Conservation (phyloP, 1,140 invertebrate species). For the Brachionus rotundiformis region DNA sequence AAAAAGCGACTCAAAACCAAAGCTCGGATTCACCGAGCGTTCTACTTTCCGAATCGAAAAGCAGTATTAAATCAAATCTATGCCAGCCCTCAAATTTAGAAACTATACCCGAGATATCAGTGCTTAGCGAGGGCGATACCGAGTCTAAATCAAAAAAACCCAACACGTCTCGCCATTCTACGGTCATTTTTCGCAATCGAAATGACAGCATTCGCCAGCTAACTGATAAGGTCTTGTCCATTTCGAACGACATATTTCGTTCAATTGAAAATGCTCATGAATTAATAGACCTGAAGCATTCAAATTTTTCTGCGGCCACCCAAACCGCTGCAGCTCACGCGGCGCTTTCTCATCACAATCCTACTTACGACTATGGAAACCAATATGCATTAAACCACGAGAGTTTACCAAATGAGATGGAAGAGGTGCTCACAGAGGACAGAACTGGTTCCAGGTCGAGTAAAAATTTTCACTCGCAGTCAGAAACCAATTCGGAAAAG, state of each 20-base stretch:
- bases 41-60: background rate
- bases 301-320: slow-evolving; percentile 41
- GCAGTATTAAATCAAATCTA: background rate
- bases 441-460: background rate
- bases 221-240: slow-evolving; percentile 17
- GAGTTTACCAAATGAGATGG: background rate
- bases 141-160: slow-evolving; percentile 11
- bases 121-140: background rate
- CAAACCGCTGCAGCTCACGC: slow-evolving; percentile 37
- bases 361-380: background rate
- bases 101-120: background rate
- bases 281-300: slow-evolving; percentile 41
- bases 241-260: slow-evolving; percentile 37
- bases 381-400: background rate
- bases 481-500: background rate
- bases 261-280: slow-evolving; percentile 52
- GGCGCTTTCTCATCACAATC: slow-evolving; percentile 16
- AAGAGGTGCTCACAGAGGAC: background rate
- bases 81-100: background rate
- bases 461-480: background rate
- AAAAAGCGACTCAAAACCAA: background rate
- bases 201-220: background rate
- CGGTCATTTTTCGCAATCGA: background rate
- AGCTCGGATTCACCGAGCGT: background rate
- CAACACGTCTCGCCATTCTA: background rate